Evolutionary conservation across 2,888 invertebrate genomes (phyloP), one percentile per base, ranked within the genome.

Genomic region (Tenthredo mesomela): DNA sequence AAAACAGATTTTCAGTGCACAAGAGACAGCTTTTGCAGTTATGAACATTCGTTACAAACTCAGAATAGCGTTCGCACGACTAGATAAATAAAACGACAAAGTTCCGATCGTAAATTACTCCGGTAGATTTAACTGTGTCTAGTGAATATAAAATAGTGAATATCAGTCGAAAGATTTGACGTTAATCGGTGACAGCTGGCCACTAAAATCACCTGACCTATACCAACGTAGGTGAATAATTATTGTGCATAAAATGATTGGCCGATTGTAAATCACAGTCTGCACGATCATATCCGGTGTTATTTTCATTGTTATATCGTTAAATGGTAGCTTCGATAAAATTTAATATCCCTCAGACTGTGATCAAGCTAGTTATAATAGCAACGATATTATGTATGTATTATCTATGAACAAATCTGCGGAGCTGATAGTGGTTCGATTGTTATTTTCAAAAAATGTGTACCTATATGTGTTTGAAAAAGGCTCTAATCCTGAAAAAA

Each of bases 321-420:
- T 21, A 33, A 50, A 77, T 54, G 5, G 77, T 77, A 18, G 50
- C 7, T 50, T 58, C 80, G 40, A 80, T 80, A 21, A 80, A 80
- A 80, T 80, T 80, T 58, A 61, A 80, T 40, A 10, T 21, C 80
- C 80, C 50, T 10, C 12, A 40, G 58, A 77, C 58, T 58, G 37
- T 40, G 61, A 61, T 40, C 50, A 18, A 77, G 9, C 37, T 21
- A 40, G 47, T 47, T 37, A 80, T 47, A 15, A 80, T 12, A 50
- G 1, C 33, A 18, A 25, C 15, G 9, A 50, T 54, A 50, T 25
- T 25, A 37, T 6, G 37, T 37, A 37, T 37, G 37, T 50, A 25
- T 15, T 15, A 25, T 1, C 25, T 12, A 65, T 75, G 3, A 47
- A 25, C 15, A 25, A 75, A 50, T 50, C 10, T 25, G 7, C n/a